Conservation (phyloP, 2,888 invertebrate species). For the Drosophila neutralis region DNA sequence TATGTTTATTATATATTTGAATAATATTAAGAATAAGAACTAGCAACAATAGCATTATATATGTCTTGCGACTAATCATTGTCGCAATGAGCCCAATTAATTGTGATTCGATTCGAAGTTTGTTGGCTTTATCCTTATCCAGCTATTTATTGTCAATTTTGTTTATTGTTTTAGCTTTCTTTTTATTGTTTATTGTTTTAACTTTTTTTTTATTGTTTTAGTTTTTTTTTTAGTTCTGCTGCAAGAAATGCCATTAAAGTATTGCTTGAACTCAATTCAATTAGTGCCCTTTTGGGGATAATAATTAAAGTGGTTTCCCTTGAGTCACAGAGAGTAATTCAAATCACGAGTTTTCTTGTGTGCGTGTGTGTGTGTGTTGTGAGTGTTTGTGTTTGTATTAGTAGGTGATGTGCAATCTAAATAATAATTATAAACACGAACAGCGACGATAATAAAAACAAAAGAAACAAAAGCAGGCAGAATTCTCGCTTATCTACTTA, state of each 20-base stretch:
- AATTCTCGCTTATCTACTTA: slow-evolving; percentile 49
- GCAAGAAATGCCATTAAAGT: background rate
- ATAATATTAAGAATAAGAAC: background rate
- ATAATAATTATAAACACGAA: slow-evolving; percentile 60
- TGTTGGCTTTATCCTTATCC: background rate
- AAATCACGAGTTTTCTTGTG: slow-evolving; percentile 43
- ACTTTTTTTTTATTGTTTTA: slow-evolving; percentile 17
- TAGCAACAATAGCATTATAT: background rate
- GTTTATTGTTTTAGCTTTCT: slow-evolving; percentile 20
- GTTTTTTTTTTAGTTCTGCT: no score
- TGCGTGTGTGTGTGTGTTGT: background rate
- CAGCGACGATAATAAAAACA: slow-evolving; percentile 49
- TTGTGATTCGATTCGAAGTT: background rate
- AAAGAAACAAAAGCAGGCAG: slow-evolving; percentile 42
- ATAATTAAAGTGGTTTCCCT: slow-evolving; percentile 1
- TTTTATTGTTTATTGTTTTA: slow-evolving; percentile 17
- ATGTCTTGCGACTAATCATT: background rate
- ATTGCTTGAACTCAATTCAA: background rate
- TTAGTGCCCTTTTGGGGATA: background rate
- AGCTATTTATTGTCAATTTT: slow-evolving; percentile 7
- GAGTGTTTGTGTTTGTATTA: slow-evolving; percentile 9
- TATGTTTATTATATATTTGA: background rate
- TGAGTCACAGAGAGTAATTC: slow-evolving; percentile 22
- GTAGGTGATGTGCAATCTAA: slow-evolving; percentile 43
- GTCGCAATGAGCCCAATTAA: slow-evolving; percentile 3